Evolutionary conservation across 2,888 invertebrate genomes (phyloP), one percentile per base, ranked within the genome.

Genomic region (Parapristionchus giblindavisi): DNA sequence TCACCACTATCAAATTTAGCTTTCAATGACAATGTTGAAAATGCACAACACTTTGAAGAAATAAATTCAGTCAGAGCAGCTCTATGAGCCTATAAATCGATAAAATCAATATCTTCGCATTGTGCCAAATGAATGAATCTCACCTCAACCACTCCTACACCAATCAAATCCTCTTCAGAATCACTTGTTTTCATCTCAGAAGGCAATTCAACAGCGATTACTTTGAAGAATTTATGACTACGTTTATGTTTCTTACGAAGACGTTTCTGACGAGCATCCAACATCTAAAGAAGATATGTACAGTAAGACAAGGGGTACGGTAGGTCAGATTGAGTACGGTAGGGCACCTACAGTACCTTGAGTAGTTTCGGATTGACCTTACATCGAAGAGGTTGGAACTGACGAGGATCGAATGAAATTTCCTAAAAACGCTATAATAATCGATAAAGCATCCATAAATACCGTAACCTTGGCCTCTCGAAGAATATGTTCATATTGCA

Each of bases 301-400:
- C 34, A 34, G 58, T 58, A 34, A n/a, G 32, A 1, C 14, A 58
- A 17, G 1, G 61, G 32, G 2, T 61, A 40, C 40, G 63, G 40
- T 63, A 60, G 34, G 21, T 34, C n/a, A 36, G n/a, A n/a, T n/a
- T n/a, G n/a, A n/a, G 17, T 36, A 60, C 36, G 36, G 60, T 60
- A 60, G n/a, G n/a, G n/a, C n/a, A n/a, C n/a, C n/a, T n/a, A n/a
- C n/a, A n/a, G n/a, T n/a, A 63, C 63, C 63, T 63, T 63, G 63
- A 63, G 63, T n/a, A 63, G 63, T 17, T 63, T 63, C 27, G 63
- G 63, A n/a, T 63, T 63, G 40, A 29, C 63, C 40, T 63, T 63
- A 29, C 63, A 63, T 21, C 63, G 63, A n/a, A 63, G 40, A 1
- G 63, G 63, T 4, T 40, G 38, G 0, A 17, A 38, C 21, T 40